Evolutionary conservation across 2,888 invertebrate genomes (phyloP).

Genomic region (Microchrysa polita): DNA sequence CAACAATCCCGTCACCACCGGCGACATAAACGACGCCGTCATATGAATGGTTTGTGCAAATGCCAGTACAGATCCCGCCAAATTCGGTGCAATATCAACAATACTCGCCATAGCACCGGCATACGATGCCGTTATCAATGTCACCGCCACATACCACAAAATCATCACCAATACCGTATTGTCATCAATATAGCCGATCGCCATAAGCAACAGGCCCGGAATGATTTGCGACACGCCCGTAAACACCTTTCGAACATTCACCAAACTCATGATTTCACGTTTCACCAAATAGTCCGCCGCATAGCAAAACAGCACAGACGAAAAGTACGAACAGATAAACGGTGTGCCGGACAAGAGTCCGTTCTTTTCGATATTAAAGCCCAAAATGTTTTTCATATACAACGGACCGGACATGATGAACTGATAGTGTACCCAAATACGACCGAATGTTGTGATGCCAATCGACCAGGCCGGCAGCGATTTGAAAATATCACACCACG

Average conservation of each 20-base stretch:
- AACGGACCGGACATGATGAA: conserved; percentile 77
- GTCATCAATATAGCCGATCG: conserved; percentile 73
- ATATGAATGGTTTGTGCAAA: conserved; percentile 82
- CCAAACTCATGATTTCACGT: conserved; percentile 69
- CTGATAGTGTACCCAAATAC: conserved; percentile 79
- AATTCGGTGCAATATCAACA: conserved; percentile 81
- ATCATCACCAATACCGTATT: conserved; percentile 69
- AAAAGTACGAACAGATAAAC: conserved; percentile 75
- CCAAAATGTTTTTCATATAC: conserved; percentile 76
- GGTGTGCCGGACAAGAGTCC: conserved; percentile 75
- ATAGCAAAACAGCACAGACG: conserved; percentile 76
- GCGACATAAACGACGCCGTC: conserved; percentile 77
- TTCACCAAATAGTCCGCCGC: conserved; percentile 72
- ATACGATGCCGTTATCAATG: conserved; percentile 76
- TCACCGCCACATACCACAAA: conserved; percentile 76
- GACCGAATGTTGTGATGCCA: conserved; percentile 77
- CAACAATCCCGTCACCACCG: conserved; percentile 71
- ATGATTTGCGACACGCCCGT: conserved; percentile 75
- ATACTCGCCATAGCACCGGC: conserved; percentile 81
- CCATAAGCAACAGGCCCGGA: conserved; percentile 71
- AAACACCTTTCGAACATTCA: conserved; percentile 74
- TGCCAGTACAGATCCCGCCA: conserved; percentile 76
- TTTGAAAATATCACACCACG: conserved; percentile 72
- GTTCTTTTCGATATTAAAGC: conserved; percentile 76
- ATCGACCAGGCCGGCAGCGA: conserved; percentile 77